phyloP scores from a whole-genome alignment of 1,140 invertebrate species.

The Dolichoris vasculosae region DNA sequence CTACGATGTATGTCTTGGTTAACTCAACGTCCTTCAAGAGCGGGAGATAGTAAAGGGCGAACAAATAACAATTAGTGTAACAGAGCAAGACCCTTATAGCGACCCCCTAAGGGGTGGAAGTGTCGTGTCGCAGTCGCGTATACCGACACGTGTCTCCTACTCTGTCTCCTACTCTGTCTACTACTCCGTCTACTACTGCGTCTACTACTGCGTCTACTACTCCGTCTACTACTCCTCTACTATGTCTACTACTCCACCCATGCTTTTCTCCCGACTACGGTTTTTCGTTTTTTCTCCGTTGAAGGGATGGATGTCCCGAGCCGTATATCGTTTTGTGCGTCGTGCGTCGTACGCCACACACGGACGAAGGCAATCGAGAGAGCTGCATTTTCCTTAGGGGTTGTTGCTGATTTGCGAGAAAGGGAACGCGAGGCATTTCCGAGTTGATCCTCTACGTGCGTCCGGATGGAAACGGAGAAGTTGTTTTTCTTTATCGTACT shows the following conservation, averaged over 20 bases:
- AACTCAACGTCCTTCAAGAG: conserved; percentile 37
- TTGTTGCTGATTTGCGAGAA: conserved; percentile 14
- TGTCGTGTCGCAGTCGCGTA: conserved; percentile 37
- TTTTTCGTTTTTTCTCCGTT: conserved; percentile 4
- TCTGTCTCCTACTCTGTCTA: too few species aligned
- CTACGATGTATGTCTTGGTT: background rate
- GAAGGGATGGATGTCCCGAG: background rate
- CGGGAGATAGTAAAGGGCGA: conserved; percentile 24
- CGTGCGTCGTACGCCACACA: background rate
- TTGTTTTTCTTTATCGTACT: background rate
- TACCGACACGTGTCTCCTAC: conserved; percentile 29
- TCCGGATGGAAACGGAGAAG: background rate
- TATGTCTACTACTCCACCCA: conserved; percentile 32
- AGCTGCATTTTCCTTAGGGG: background rate
- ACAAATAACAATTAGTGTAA: conserved; percentile 68
- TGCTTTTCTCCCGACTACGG: conserved; percentile 9
- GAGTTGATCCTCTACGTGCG: background rate
- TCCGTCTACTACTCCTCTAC: too few species aligned
- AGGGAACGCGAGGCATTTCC: background rate
- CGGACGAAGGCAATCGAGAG: background rate
- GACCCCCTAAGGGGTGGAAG: conserved; percentile 33
- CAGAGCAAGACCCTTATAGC: conserved; percentile 49
- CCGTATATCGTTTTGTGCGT: too few species aligned
- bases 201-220: too few species aligned
- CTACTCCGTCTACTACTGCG: too few species aligned